These are phyloP conservation scores for Caretta caretta DNA, from an alignment of 2,113 vertebrate genomes.

Conservation along the genomic window DNA sequence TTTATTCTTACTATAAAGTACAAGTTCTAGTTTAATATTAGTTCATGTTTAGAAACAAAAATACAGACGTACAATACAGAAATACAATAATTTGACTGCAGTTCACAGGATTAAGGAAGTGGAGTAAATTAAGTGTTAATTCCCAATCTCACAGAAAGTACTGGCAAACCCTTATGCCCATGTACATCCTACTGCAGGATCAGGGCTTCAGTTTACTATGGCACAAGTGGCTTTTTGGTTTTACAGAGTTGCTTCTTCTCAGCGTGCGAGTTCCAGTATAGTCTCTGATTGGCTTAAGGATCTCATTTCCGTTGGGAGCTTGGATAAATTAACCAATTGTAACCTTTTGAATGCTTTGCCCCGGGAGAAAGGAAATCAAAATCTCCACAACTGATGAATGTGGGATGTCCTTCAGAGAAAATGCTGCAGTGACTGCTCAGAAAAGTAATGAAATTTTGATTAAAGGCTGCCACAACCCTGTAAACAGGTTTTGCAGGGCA, in stretches of 20 bases:
- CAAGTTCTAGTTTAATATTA: neutral
- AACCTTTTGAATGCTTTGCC: neutral
- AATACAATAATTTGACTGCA: neutral
- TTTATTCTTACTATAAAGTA: neutral
- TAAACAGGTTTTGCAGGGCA: neutral
- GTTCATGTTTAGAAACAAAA: neutral
- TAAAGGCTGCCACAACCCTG: neutral
- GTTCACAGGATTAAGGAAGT: neutral
- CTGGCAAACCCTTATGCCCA: neutral
- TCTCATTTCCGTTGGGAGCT: neutral
- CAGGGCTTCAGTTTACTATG: neutral
- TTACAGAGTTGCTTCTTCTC: neutral
- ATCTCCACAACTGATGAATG: neutral
- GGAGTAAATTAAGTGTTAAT: neutral
- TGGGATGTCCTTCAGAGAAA: conserved; percentile 36
- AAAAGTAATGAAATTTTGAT: conserved; percentile 22
- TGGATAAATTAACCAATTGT: conserved; percentile 20
- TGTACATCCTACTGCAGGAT: neutral
- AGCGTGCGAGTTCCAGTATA: neutral
- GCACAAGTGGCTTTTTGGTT: neutral
- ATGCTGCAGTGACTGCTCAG: neutral
- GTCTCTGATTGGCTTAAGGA: conserved; percentile 14
- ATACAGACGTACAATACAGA: neutral
- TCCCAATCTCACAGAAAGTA: neutral
- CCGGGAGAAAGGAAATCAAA: neutral